These are phyloP conservation scores for Martes martes DNA, from an alignment of 2,113 vertebrate species.

Conservation along the genomic window DNA sequence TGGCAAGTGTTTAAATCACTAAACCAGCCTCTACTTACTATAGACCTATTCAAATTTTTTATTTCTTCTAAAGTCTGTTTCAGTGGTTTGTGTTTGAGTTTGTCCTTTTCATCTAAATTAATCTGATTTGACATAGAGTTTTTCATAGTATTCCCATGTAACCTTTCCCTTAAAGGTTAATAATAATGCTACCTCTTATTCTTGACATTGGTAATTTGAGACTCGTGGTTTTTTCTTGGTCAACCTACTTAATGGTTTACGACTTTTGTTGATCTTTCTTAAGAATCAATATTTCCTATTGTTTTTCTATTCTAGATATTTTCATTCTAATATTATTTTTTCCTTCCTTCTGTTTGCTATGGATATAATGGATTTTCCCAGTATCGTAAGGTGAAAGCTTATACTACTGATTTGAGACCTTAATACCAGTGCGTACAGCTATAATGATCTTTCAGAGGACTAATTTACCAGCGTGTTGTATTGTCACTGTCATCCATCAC, in stretches of 20 bases:
- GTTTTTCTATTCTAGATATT: neutral
- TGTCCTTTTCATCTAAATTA: neutral
- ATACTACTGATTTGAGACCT: neutral
- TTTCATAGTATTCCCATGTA: neutral
- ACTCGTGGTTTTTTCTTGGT: neutral
- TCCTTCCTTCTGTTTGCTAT: neutral
- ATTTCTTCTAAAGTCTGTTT: neutral
- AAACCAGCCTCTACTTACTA: neutral
- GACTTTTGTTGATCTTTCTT: neutral
- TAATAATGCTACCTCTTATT: neutral
- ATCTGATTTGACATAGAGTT: neutral
- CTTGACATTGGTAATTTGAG: neutral
- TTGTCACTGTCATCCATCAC: neutral
- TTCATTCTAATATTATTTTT: neutral
- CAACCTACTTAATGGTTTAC: neutral
- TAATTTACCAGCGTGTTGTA: neutral
- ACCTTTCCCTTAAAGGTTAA: neutral
- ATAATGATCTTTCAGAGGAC: neutral
- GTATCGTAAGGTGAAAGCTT: neutral
- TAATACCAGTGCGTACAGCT: neutral
- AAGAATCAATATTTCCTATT: neutral
- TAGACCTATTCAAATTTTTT: neutral
- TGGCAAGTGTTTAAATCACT: neutral
- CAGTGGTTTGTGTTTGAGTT: neutral
- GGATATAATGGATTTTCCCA: neutral